A percentile compares a stretch with the other conserved stretches of the same genome.
phyloP scores from a whole-genome alignment of 2,797 vertebrate genomes.

The Sorex maritimensis region DNA sequence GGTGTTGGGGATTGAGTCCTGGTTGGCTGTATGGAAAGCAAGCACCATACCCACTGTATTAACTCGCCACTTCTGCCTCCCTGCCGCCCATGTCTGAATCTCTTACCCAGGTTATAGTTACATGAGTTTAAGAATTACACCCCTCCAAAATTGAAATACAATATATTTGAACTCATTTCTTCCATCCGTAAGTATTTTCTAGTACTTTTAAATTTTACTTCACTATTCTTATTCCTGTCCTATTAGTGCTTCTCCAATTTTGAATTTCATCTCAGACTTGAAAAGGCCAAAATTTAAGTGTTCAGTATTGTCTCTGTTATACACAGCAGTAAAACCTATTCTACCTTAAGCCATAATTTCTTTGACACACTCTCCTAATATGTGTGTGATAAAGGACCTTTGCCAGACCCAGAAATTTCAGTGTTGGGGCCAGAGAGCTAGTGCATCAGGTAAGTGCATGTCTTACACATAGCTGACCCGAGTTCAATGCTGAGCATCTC shows the following conservation, averaged over 20 bases:
- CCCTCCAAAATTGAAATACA: background rate
- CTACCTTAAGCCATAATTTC: background rate
- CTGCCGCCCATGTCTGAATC: too few relatives aligned
- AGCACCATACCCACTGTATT: too few relatives aligned
- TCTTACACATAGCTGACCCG: too few relatives aligned
- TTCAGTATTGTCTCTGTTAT: background rate
- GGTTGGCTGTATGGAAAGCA: too few relatives aligned
- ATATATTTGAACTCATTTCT: conserved; percentile 42
- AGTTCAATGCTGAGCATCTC: too few relatives aligned
- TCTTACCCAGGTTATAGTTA: conserved; percentile 17
- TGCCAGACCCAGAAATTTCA: background rate
- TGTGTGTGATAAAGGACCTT: background rate
- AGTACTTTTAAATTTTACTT: conserved; percentile 7
- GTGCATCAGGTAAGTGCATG: too few relatives aligned
- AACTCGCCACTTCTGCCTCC: too few relatives aligned
- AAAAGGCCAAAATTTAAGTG: conserved; percentile 22
- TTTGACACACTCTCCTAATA: conserved; percentile 26
- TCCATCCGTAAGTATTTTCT: background rate
- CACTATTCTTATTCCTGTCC: conserved; percentile 6
- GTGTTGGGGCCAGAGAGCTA: background rate
- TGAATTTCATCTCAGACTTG: conserved; percentile 31
- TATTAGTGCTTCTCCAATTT: conserved; percentile 5
- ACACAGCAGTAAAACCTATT: conserved; percentile 18
- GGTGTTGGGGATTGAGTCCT: too few relatives aligned
- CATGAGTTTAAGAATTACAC: background rate